Evolutionary conservation across 2,797 vertebrate species (phyloP), one percentile per base, ranked within the genome.

Genomic region (Pygocentrus nattereri): DNA sequence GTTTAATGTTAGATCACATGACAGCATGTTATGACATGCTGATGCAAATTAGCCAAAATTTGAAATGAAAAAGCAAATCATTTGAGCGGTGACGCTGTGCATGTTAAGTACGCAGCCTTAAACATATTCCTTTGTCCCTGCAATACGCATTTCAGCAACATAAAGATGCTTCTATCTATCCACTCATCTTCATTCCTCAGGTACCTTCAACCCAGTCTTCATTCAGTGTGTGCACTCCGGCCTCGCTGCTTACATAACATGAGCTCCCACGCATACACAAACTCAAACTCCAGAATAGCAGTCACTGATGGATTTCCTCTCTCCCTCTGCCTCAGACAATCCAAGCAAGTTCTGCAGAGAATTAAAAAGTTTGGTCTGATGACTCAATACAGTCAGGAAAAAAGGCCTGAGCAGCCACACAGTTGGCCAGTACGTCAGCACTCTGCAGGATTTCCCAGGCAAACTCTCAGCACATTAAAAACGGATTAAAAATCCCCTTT

Each of bases 201-300:
- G 49, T n/a, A 18, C 44, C 65, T 44, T 64, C 68, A 10, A 62
- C 41, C 38, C 23, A 76, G 79, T 82, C 54, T 82, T 73, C 74
- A 84, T 86, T 84, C 85, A 70, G 75, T 72, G 74, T 38, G 73
- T 74, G 59, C 61, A n/a, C 59, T 83, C 50, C 31, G 68, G 27
- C 34, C 56, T 31, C 41, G n/a, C 52, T 23, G 74, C 74, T 84
- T 86, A 82, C 80, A 77, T 82, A 84, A 86, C 76, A 74, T 30
- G 10, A 65, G 61, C 56, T 23, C 76, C 73, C 58, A 69, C 82
- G 73, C 82, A 69, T 1, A 16, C 23, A 61, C 58, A 74, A 76
- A 76, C 74, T 27, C 49, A 74, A 21, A 15, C 54, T 54, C 61
- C 50, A 76, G 70, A 77, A 80, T 15, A 30, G 64, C 15, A 23